Conservation (phyloP, 2,888 invertebrate species). For the Gymnosoma rotundatum region DNA sequence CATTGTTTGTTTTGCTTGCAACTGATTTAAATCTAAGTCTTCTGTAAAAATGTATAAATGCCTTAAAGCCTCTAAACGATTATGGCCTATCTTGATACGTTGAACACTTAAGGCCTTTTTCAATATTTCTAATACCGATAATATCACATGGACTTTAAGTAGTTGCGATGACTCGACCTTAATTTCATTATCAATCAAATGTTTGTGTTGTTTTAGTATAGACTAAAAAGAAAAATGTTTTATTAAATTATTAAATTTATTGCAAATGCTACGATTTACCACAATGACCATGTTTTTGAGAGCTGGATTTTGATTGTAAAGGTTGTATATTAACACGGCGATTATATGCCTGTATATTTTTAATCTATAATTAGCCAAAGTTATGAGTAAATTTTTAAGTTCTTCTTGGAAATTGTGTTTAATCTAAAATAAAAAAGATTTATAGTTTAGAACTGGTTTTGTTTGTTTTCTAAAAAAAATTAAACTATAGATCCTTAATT, state of each 20-base stretch:
- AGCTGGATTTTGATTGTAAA: slow-evolving; percentile 62
- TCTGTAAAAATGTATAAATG: slow-evolving; percentile 68
- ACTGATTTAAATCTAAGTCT: slow-evolving; percentile 58
- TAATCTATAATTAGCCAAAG: slow-evolving; percentile 57
- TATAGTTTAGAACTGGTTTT: too few species aligned
- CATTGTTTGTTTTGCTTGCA: slow-evolving; percentile 62
- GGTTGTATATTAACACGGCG: slow-evolving; percentile 66
- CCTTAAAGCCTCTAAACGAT: slow-evolving; percentile 67
- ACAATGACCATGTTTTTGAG: slow-evolving; percentile 48
- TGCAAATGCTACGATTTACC: slow-evolving; percentile 42
- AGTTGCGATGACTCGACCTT: slow-evolving; percentile 43
- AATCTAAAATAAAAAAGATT: slow-evolving; percentile 37
- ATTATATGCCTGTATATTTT: slow-evolving; percentile 66
- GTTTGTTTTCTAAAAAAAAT: too few species aligned
- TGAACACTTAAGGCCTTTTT: slow-evolving; percentile 60
- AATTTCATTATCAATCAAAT: slow-evolving; percentile 63
- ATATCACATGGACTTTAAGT: slow-evolving; percentile 67
- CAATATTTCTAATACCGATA: slow-evolving; percentile 66
- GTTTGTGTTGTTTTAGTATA: slow-evolving; percentile 59
- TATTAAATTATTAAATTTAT: neutral
- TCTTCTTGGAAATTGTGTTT: slow-evolving; percentile 55
- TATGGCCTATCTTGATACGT: slow-evolving; percentile 41
- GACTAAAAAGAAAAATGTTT: slow-evolving; percentile 38
- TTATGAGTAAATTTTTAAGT: slow-evolving; percentile 54
- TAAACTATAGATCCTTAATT: too few species aligned